Evolutionary conservation across 2,888 invertebrate species (phyloP).

Genomic region (Chironomus riparius): DNA sequence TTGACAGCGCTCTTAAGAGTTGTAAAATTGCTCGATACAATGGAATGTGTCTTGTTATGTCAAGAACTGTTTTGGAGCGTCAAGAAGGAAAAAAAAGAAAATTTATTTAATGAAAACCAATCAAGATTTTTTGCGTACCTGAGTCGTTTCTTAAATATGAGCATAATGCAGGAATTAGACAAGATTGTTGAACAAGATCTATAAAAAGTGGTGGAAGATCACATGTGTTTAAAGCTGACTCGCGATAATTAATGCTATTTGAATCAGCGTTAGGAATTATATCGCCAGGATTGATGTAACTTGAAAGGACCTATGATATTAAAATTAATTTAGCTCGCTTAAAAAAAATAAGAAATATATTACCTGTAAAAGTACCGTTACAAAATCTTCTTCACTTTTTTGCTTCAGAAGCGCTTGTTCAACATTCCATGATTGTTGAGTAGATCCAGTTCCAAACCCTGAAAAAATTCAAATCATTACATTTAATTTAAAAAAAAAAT

Average conservation of each 20-base stretch:
- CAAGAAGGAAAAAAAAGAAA: constrained; percentile 18
- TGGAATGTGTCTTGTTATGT: constrained; percentile 95
- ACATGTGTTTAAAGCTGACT: constrained; percentile 40
- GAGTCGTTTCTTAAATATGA: constrained; percentile 91
- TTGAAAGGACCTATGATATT: constrained; percentile 61
- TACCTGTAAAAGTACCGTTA: constrained; percentile 69
- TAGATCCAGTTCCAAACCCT: constrained; percentile 84
- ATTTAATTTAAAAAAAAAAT: too few species aligned
- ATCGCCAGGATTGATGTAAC: constrained; percentile 73
- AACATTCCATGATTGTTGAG: constrained; percentile 93
- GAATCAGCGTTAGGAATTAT: constrained; percentile 42
- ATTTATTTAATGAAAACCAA: not conserved
- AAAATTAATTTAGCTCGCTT: too few species aligned
- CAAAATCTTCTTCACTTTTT: constrained; percentile 87
- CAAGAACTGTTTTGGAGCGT: constrained; percentile 53
- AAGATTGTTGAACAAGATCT: constrained; percentile 70
- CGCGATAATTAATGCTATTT: constrained; percentile 39
- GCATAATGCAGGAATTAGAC: constrained; percentile 76
- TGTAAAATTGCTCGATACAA: constrained; percentile 79
- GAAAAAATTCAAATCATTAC: too few species aligned
- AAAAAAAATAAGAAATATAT: too few species aligned
- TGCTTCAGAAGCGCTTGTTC: constrained; percentile 87
- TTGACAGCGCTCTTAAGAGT: constrained; percentile 65
- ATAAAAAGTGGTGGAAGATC: constrained; percentile 62
- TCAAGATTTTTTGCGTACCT: too few species aligned